Base-by-base conservation (phyloP, 2,113 vertebrate genomes). In the Maylandia zebra region DNA sequence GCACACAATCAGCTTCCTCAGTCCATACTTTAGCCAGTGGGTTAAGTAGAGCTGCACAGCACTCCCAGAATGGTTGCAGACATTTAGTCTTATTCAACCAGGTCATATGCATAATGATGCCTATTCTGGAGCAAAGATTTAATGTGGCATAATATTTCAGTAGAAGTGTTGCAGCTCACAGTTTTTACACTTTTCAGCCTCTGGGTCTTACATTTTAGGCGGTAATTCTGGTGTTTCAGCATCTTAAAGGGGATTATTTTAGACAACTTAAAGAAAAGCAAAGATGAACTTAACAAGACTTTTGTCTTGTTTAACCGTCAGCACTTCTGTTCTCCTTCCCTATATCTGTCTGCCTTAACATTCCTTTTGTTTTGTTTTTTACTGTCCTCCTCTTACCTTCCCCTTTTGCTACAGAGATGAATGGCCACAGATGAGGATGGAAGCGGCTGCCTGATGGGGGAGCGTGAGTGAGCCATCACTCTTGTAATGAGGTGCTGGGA, bases 401-500 rank as follows among this genome's bases (percentile, higher is more conserved):
- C 8, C 43, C 19, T 50, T 88, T 85, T 41, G n/a, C 56, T 69
- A 19, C 43, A 81, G 86, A 95, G 94, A 95, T 94, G 91, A 91
- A 94, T 94, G 78, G 83, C 86, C 30, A 22, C 34, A 61, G 83
- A 90, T 86, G 64, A 88, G 55, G 80, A 85, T 85, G 89, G 89
- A 93, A 86, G 88, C n/a, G 50, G 81, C 90, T 86, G 55, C 69
- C 76, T 88, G 84, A 90, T 90, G 41, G 53, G 81, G 83, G 78
- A 85, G 56, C 3, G 10, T 59, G 79, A 93, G 79, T 59, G 90
- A 90, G 86, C 90, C 87, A 94, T 95, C 91, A 91, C 87, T 95
- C 95, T 92, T 93, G 85, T 89, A 89, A 90, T 91, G 90, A 91
- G 88, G 53, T 88, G 82, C 52, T 84, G 82, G 87, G 71, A 88